Evolutionary conservation across 2,797 vertebrate genomes (phyloP).

Genomic region (Ctenopoma kingsleyae): DNA sequence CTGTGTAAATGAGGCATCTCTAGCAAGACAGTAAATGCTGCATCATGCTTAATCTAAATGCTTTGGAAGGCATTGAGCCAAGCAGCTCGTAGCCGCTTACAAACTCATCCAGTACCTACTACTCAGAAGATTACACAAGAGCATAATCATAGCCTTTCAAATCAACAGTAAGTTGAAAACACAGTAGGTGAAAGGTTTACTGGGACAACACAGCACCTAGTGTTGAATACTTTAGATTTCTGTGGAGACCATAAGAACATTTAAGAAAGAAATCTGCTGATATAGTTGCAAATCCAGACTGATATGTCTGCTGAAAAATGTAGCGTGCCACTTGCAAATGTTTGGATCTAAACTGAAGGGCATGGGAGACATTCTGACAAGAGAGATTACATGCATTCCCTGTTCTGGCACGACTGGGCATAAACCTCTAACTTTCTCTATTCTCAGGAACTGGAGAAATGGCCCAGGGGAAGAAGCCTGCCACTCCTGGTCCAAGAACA

Average conservation of each 20-base stretch:
- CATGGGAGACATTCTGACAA: constrained; percentile 63
- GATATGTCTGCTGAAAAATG: constrained; percentile 35
- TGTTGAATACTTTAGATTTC: constrained; percentile 13
- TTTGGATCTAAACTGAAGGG: constrained; percentile 55
- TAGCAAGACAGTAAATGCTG: constrained; percentile 27
- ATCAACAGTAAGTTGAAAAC: constrained; percentile 23
- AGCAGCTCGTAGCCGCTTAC: constrained; percentile 52
- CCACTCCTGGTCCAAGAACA: constrained; percentile 78
- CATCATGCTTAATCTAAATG: constrained; percentile 61
- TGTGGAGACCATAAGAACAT: neutral
- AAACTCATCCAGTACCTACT: constrained; percentile 32
- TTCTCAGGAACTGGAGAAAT: constrained; percentile 70
- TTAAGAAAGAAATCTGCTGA: neutral
- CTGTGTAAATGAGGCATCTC: constrained; percentile 39
- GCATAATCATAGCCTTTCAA: constrained; percentile 39
- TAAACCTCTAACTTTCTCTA: constrained; percentile 57
- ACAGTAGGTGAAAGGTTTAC: constrained; percentile 15
- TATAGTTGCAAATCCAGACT: constrained; percentile 25
- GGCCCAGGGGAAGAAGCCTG: constrained; percentile 47
- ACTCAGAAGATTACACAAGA: constrained; percentile 48
- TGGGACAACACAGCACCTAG: neutral
- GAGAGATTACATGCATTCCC: constrained; percentile 58
- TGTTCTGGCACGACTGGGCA: constrained; percentile 58
- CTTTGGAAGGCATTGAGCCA: constrained; percentile 37
- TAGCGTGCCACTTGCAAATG: constrained; percentile 28